Evolutionary conservation across 2,797 vertebrate species (phyloP), one percentile per base, ranked within the genome.

Genomic region (Crocidura indochinensis): DNA sequence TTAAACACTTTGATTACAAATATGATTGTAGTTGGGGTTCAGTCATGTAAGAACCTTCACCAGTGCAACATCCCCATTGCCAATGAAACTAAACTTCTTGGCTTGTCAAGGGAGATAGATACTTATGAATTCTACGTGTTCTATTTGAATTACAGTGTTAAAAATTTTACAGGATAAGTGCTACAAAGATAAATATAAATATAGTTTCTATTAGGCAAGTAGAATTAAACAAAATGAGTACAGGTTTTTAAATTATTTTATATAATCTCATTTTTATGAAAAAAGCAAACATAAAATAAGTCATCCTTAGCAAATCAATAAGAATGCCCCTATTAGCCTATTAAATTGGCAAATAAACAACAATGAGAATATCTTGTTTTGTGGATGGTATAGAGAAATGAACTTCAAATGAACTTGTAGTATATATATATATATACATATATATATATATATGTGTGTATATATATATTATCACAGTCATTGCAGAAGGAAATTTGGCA

Each of bases 401-500:
- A 92, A 72, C 60, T 81, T 11, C 10, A 47, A 8, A 9, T 79
- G 49, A 87, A 79, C 15, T 64, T 17, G 27, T 90, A 17, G 24
- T 65, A 26, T 27, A 65, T 38, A 38, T 38, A 38, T 38, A 38
- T 38, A 26, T 27, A 65, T 38, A 38, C 5, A 38, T 38, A 38
- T 38, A 38, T 38, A 38, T 38, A 38, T 38, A 38, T 38, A 38
- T 38, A 38, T 56, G 2, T 19, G 6, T 68, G 1, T 87, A 47
- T 77, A 53, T n/a, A 72, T 49, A 67, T 20, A 82, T 47, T 68
- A 31, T 49, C 64, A 44, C 10, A 72, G 29, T 73, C 27, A 87
- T 85, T 80, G 26, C 24, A 74, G 82, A 51, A 91, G 65, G 46
- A 84, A 77, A 90, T 67, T 56, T 86, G 49, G 47, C 76, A 93